Evolutionary conservation across 2,113 vertebrate genomes (phyloP).

Genomic region (Marmota monax): DNA sequence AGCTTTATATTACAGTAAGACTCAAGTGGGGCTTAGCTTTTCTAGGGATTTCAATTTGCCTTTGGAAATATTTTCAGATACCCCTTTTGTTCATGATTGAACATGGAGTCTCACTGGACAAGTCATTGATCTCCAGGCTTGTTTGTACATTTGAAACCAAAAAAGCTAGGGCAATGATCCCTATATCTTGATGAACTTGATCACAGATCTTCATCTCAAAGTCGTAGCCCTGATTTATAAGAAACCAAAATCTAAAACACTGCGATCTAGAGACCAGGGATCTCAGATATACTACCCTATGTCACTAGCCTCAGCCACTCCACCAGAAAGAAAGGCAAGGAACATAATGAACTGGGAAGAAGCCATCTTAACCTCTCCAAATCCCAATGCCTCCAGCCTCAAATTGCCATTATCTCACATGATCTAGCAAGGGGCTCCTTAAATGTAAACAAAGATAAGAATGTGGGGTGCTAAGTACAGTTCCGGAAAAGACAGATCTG

Average conservation of each 20-base stretch:
- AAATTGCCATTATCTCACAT: conserved; percentile 21
- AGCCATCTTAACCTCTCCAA: conserved; percentile 37
- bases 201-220: conserved; percentile 50
- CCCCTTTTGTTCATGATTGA: not conserved
- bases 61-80: conserved; percentile 53
- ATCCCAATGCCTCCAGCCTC: not conserved
- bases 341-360: conserved; percentile 33
- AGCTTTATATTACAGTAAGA: conserved; percentile 37
- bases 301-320: not conserved
- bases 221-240: conserved; percentile 37
- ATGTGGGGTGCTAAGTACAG: not conserved
- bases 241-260: conserved; percentile 54
- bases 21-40: not conserved
- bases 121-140: conserved; percentile 25
- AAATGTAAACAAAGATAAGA: conserved; percentile 54
- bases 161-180: conserved; percentile 2
- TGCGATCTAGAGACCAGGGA: conserved; percentile 19
- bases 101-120: not conserved
- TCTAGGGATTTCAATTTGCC: conserved; percentile 19
- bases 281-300: not conserved
- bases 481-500: conserved; percentile 32
- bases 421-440: conserved; percentile 7
- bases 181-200: conserved; percentile 29
- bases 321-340: not conserved
- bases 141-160: conserved; percentile 47